Base-by-base conservation (phyloP, 2,113 vertebrate species). In the Aspiorhynchus laticeps region DNA sequence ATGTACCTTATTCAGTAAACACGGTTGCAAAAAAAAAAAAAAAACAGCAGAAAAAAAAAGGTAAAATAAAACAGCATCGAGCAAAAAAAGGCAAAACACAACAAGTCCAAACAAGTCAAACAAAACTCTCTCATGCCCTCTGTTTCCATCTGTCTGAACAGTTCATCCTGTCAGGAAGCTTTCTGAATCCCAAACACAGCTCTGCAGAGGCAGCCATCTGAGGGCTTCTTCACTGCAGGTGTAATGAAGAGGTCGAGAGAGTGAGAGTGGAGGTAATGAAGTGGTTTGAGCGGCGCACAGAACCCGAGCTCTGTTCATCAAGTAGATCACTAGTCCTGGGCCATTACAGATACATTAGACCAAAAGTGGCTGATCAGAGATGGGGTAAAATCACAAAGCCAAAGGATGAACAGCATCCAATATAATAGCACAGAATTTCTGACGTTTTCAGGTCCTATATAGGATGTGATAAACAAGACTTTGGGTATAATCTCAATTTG, bases 261-360 rank as follows among this genome's bases (percentile, higher is more conserved):
- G 53, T n/a, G 81, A 84, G 83, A 46, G 84, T 74, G 48, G 12
- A 74, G 24, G 67, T 80, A 86, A 86, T 86, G 85, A 88, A 84
- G 87, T 82, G 63, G 75, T 48, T 17, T 41, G 43, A 84, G 26
- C 31, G 10, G 69, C 31, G 41, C 8, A 74, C 74, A 84, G 81
- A 75, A 41, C 88, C 88, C 59, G 90, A 88, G 91, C 76, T 87
- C 88, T 87, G 67, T 73, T 90, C 87, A 87, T 36, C 89, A 86
- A 81, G 88, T 88, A 90, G 86, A 86, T 89, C 90, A 91, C 89
- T 76, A 91, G 92, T 92, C 90, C 86, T 69, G 91, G 77, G 85
- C 89, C 90, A 92, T 93, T 92, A 93, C 85, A 88, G 92, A 90
- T 85, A 90, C 88, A 91, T 92, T 89, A 93, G 90, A 92, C 91